phyloP scores from a whole-genome alignment of 2,888 invertebrate genomes.

The Ophion ventricosus region DNA sequence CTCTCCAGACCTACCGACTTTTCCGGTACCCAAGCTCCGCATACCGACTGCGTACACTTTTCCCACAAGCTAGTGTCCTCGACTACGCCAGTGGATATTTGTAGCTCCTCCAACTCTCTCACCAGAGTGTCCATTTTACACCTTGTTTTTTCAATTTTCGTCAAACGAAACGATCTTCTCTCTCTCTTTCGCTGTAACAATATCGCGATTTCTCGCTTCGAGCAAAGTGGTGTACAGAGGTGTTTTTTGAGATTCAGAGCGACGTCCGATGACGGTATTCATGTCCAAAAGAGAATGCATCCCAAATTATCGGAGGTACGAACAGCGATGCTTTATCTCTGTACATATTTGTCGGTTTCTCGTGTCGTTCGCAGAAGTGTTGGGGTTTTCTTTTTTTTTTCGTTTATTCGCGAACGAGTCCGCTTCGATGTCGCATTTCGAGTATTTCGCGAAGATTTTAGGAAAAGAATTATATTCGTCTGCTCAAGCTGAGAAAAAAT shows the following conservation, averaged over 20 bases:
- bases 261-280: slow-evolving; percentile 8
- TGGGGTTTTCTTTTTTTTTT: background rate
- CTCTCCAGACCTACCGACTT: slow-evolving; percentile 68
- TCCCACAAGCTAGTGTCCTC: slow-evolving; percentile 70
- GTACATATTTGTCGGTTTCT: slow-evolving; percentile 4
- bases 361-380: background rate
- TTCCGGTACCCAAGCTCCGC: slow-evolving; percentile 74
- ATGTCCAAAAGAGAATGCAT: slow-evolving; percentile 3
- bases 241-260: background rate
- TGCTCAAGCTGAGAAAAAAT: background rate
- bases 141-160: slow-evolving; percentile 6
- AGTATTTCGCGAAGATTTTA: background rate
- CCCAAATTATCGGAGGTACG: background rate
- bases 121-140: slow-evolving; percentile 72
- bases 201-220: background rate
- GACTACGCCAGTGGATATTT: slow-evolving; percentile 68
- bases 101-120: slow-evolving; percentile 73
- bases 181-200: background rate
- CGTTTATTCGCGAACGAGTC: background rate
- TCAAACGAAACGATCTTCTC: background rate
- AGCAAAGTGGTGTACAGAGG: background rate
- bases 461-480: background rate
- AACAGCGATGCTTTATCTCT: background rate
- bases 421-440: background rate
- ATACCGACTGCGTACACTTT: slow-evolving; percentile 72